Evolutionary conservation across 2,888 invertebrate genomes (phyloP).

Genomic region (Liposcelis brunnea): DNA sequence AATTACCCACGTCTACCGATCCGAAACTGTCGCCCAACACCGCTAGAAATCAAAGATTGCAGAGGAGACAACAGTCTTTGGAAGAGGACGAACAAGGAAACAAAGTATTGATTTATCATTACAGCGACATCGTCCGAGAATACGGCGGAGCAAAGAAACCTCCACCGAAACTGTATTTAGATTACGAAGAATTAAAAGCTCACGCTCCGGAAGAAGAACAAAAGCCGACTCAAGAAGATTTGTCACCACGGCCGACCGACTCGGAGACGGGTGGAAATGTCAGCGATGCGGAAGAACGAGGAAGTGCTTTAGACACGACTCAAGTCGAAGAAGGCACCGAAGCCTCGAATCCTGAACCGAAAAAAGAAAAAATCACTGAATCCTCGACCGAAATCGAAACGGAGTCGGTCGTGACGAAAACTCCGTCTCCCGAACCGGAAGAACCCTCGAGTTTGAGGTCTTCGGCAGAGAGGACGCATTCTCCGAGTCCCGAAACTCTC

Average conservation of each 20-base stretch:
- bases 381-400: not conserved
- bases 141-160: conserved; percentile 38
- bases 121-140: conserved; percentile 60
- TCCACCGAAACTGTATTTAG: conserved; percentile 35
- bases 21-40: conserved; percentile 9
- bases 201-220: conserved; percentile 30
- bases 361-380: not conserved
- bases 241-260: conserved; percentile 11
- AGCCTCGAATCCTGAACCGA: not conserved
- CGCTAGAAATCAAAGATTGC: conserved; percentile 22
- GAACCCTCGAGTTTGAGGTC: not conserved
- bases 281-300: conserved; percentile 21
- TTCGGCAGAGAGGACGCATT: not conserved
- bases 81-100: conserved; percentile 37
- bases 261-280: conserved; percentile 14
- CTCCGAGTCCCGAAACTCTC: not conserved
- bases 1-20: conserved; percentile 10
- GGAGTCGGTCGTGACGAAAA: not conserved
- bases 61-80: conserved; percentile 17
- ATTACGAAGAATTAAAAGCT: conserved; percentile 42
- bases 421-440: not conserved
- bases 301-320: conserved; percentile 19
- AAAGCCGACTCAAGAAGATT: not conserved
- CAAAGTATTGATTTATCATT: conserved; percentile 56
- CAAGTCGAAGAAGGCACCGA: conserved; percentile 7